phyloP scores from a whole-genome alignment of 2,888 invertebrate species.

The Tetropium fuscum region DNA sequence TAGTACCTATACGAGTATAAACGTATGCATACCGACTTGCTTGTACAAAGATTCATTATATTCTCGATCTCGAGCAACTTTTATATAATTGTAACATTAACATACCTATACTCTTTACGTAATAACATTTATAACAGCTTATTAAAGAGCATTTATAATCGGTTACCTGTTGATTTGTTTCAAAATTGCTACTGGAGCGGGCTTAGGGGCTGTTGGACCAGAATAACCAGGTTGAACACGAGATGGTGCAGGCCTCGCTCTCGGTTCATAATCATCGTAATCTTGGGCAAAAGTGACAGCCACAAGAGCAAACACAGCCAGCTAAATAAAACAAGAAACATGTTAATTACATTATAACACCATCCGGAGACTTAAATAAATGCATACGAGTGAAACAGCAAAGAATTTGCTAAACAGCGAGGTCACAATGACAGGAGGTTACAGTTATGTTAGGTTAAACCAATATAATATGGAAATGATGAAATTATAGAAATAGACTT shows the following conservation, averaged over 20 bases:
- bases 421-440: no score
- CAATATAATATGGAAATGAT: no score
- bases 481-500: no score
- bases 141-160: no score
- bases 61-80: no score
- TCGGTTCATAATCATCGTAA: constrained; percentile 63
- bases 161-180: constrained; percentile 86
- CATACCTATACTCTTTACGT: no score
- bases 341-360: not conserved
- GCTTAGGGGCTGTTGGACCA: constrained; percentile 64
- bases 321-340: constrained; percentile 49
- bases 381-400: constrained; percentile 12
- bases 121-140: no score
- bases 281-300: constrained; percentile 69
- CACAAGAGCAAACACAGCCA: constrained; percentile 59
- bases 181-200: constrained; percentile 81
- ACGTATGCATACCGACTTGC: no score
- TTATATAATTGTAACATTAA: no score
- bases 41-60: no score
- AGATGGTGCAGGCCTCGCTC: constrained; percentile 66
- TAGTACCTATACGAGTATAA: no score
- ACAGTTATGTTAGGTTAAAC: constrained; percentile 15
- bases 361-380: constrained; percentile 1
- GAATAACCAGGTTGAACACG: constrained; percentile 64
- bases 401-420: constrained; percentile 23